A percentile compares a stretch with the other conserved stretches of the same genome.
phyloP scores from a whole-genome alignment of 1,140 invertebrate genomes.

The Ectropis grisescens region DNA sequence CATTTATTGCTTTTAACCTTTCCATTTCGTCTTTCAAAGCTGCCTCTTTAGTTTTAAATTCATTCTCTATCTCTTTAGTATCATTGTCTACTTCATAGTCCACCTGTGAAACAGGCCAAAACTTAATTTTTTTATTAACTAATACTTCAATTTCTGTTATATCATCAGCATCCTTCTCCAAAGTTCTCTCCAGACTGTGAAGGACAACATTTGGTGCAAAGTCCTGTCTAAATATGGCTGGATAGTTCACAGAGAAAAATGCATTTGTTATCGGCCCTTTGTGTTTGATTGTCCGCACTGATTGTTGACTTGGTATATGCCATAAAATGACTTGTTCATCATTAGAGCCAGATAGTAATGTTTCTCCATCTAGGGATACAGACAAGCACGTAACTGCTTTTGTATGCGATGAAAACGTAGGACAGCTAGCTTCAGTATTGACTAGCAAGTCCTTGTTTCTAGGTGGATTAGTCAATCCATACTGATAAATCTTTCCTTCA shows the following conservation, averaged over 20 bases:
- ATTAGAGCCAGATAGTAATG: slow-evolving; percentile 80
- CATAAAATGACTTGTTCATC: slow-evolving; percentile 83
- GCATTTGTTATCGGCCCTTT: slow-evolving; percentile 82
- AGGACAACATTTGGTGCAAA: slow-evolving; percentile 40
- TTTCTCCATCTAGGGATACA: slow-evolving; percentile 76
- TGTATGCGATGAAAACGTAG: slow-evolving; percentile 74
- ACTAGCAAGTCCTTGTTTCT: slow-evolving; percentile 77
- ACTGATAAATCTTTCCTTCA: slow-evolving; percentile 78
- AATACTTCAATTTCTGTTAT: slow-evolving; percentile 41
- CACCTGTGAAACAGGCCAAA: slow-evolving; percentile 29
- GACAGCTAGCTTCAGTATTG: slow-evolving; percentile 53
- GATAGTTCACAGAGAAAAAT: slow-evolving; percentile 62
- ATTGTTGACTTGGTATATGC: slow-evolving; percentile 82
- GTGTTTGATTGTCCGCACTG: slow-evolving; percentile 77
- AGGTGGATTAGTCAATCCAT: slow-evolving; percentile 76
- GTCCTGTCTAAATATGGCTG: slow-evolving; percentile 46
- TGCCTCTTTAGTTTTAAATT: slow-evolving; percentile 24
- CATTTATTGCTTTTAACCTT: slow-evolving; percentile 43
- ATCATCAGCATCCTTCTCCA: slow-evolving; percentile 43
- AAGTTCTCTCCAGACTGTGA: slow-evolving; percentile 43
- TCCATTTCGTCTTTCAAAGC: slow-evolving; percentile 32
- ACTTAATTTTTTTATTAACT: slow-evolving; percentile 36
- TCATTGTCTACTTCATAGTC: slow-evolving; percentile 7
- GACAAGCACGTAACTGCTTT: slow-evolving; percentile 78
- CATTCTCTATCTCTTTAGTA: slow-evolving; percentile 21